Evolutionary conservation across 1,140 invertebrate genomes (phyloP).

Genomic region (Nasonia longicornis): DNA sequence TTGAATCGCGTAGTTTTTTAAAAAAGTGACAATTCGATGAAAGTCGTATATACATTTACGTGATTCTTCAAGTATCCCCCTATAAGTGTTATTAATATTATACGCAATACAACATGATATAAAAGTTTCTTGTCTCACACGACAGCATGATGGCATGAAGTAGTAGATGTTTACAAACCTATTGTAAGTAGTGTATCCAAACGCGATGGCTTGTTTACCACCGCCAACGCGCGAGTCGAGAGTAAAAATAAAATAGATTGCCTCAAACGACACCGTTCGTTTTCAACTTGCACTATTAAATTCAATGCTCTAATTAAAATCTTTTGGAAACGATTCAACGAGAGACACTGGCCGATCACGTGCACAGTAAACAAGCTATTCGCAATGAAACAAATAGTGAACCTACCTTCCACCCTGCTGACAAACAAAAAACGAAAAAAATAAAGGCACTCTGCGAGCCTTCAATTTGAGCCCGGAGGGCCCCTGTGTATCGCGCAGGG

Average conservation of each 20-base stretch:
- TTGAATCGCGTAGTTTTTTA: neutral
- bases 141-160: slow-evolving; percentile 33
- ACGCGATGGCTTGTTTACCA: slow-evolving; percentile 18
- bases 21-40: neutral
- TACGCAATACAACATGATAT: neutral
- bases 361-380: slow-evolving; percentile 47
- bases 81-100: neutral
- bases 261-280: neutral
- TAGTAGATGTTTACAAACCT: neutral
- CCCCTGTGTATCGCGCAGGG: neutral
- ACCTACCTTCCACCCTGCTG: slow-evolving; percentile 63
- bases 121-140: slow-evolving; percentile 7
- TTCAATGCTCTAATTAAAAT: neutral
- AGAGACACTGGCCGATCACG: neutral
- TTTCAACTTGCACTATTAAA: neutral
- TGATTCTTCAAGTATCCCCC: neutral
- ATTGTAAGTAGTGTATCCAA: neutral
- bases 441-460: slow-evolving; percentile 65
- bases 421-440: slow-evolving; percentile 42
- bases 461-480: slow-evolving; percentile 59
- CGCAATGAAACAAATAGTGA: slow-evolving; percentile 29
- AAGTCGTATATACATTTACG: neutral
- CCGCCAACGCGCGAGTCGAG: neutral
- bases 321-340: neutral
- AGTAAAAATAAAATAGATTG: neutral